Conservation (phyloP, 1,140 invertebrate genomes). For the Magallana angulata region DNA sequence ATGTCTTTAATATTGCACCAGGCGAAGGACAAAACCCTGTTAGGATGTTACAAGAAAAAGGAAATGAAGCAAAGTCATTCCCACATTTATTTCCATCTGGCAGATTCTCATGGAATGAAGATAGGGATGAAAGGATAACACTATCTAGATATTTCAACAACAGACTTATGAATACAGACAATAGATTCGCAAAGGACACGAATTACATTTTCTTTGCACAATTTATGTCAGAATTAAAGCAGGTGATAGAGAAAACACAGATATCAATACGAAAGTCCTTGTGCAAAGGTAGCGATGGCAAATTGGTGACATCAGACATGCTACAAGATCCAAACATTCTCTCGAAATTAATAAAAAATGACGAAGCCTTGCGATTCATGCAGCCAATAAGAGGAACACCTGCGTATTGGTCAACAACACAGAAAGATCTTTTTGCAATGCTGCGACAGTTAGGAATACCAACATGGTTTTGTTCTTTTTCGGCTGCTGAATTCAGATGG, state of each 20-base stretch:
- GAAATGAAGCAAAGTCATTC: too few species aligned
- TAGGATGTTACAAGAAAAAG: too few species aligned
- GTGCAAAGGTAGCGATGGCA: not conserved
- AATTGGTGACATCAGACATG: constrained; percentile 38
- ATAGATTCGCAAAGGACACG: constrained; percentile 40
- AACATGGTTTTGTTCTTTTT: too few species aligned
- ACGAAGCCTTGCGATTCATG: constrained; percentile 58
- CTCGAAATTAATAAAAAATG: constrained; percentile 37
- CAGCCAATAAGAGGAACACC: constrained; percentile 56
- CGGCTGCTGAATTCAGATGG: constrained; percentile 51
- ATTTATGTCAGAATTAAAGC: constrained; percentile 41
- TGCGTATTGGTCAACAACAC: not conserved
- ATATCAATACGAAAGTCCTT: constrained; percentile 38
- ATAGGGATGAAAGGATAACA: too few species aligned
- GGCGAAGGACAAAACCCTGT: too few species aligned
- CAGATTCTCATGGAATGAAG: too few species aligned
- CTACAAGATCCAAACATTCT: constrained; percentile 23
- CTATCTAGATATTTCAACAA: too few species aligned
- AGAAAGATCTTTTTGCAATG: too few species aligned
- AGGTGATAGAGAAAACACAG: constrained; percentile 23
- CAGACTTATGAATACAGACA: constrained; percentile 32
- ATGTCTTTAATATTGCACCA: too few species aligned
- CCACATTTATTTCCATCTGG: too few species aligned
- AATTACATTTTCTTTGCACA: constrained; percentile 44
- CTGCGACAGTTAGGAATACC: too few species aligned